Evolutionary conservation across 2,797 vertebrate species (phyloP), one percentile per base, ranked within the genome.

Genomic region (Cuniculus paca): DNA sequence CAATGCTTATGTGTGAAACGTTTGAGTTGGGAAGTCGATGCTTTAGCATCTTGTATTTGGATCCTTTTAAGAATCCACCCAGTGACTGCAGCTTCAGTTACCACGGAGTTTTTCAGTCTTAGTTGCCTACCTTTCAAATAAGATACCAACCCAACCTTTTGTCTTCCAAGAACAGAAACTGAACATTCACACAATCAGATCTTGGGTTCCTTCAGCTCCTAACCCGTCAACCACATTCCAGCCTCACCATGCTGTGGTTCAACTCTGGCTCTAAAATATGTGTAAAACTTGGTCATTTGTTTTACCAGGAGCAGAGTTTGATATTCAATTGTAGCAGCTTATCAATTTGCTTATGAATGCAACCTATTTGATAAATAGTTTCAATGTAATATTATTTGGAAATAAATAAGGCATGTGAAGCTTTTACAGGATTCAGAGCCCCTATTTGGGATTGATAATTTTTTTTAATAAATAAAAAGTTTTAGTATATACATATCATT

Each of bases 401-500:
- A 88, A 77, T 81, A 95, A 94, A 31, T 80, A 6, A 72, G 6
- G 54, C 1, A 58, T 17, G 45, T 54, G 13, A 28, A 82, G 10
- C 78, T 81, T 83, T 16, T 74, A 1, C 0, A 63, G 3, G 6
- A 88, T 56, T 83, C n/a, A 39, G 2, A 81, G 17, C 31, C 24
- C 72, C 5, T 80, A 24, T 31, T 77, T 58, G 14, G 8, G 9
- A 63, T 8, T 92, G 26, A 68, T 56, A 17, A 81, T 54, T 77
- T 42, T 63, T 88, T 92, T 90, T 26, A 82, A 61, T 54, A 92
- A 88, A 74, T 56, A 1, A 56, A 80, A 86, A 26, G 0, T 68
- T 61, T 34, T 6, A n/a, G 34, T 6, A 65, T 19, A 81, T 3
- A 1, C 20, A 78, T 0, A 80, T 16, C 19, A 83, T 34, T 89